Evolutionary conservation across 1,140 invertebrate species (phyloP).

Genomic region (Periplaneta americana): DNA sequence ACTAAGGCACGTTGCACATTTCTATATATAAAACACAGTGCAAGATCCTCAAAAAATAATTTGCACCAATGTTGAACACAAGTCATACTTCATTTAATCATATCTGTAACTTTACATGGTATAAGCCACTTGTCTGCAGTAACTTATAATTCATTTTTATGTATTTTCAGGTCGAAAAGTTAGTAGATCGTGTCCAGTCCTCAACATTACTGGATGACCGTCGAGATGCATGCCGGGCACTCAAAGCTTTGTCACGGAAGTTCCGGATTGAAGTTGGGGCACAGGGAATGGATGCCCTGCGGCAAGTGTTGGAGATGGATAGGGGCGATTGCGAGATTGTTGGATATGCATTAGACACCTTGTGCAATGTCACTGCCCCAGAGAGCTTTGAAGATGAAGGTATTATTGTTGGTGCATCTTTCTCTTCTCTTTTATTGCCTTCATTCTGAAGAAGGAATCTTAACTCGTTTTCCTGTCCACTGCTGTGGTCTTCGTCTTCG

Average conservation of each 20-base stretch:
- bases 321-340: slow-evolving; percentile 87
- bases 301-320: slow-evolving; percentile 75
- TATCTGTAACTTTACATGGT: not conserved
- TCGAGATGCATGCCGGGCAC: slow-evolving; percentile 90
- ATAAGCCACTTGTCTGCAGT: not conserved
- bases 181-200: slow-evolving; percentile 86
- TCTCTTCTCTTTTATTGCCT: no score
- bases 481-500: no score
- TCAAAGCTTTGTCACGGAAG: slow-evolving; percentile 90
- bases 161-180: slow-evolving; percentile 79
- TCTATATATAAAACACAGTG: not conserved
- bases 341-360: slow-evolving; percentile 84
- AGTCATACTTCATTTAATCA: not conserved
- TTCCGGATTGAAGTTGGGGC: slow-evolving; percentile 94
- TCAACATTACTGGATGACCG: slow-evolving; percentile 92
- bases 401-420: no score
- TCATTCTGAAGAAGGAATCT: no score
- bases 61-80: not conserved
- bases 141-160: no score
- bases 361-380: slow-evolving; percentile 85
- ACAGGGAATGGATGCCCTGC: slow-evolving; percentile 86
- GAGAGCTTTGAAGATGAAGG: slow-evolving; percentile 79
- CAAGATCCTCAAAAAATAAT: not conserved
- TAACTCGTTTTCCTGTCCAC: no score
- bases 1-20: no score